Conservation (phyloP, 2,888 invertebrate species). For the Resseliella maxima region DNA sequence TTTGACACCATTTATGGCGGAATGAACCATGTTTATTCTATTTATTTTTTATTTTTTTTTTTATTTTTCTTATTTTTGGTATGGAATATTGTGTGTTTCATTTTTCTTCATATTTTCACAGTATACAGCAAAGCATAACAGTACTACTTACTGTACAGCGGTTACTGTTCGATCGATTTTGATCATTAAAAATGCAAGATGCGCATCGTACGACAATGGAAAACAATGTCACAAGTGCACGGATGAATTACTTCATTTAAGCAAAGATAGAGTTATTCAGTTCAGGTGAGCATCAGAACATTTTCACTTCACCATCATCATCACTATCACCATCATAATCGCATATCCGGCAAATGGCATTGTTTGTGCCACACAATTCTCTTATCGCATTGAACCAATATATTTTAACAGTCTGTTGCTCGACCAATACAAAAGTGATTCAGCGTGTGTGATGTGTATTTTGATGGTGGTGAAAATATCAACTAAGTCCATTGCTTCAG, state of each 20-base stretch:
- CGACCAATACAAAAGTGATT: constrained; percentile 42
- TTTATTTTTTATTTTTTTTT: background rate
- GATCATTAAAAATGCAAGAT: constrained; percentile 41
- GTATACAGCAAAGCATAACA: too few species aligned
- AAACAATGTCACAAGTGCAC: constrained; percentile 28
- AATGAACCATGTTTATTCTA: constrained; percentile 10
- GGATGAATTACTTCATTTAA: constrained; percentile 29
- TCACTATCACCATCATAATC: too few species aligned
- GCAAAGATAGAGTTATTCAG: background rate
- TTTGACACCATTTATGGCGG: constrained; percentile 54
- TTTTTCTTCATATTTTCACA: background rate
- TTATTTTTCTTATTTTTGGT: background rate
- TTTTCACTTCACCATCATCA: background rate
- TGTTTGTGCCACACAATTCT: background rate
- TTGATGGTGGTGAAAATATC: too few species aligned
- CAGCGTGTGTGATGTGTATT: too few species aligned
- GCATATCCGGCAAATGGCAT: constrained; percentile 12
- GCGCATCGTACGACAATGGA: constrained; percentile 19
- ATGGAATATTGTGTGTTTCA: background rate
- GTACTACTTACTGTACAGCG: too few species aligned
- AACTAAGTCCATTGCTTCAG: background rate
- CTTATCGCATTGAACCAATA: background rate
- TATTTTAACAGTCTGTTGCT: too few species aligned
- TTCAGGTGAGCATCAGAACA: background rate
- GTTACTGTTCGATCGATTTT: background rate